Evolutionary conservation across 1,140 invertebrate genomes (phyloP), one percentile per base, ranked within the genome.

Genomic region (Leptopilina boulardi): DNA sequence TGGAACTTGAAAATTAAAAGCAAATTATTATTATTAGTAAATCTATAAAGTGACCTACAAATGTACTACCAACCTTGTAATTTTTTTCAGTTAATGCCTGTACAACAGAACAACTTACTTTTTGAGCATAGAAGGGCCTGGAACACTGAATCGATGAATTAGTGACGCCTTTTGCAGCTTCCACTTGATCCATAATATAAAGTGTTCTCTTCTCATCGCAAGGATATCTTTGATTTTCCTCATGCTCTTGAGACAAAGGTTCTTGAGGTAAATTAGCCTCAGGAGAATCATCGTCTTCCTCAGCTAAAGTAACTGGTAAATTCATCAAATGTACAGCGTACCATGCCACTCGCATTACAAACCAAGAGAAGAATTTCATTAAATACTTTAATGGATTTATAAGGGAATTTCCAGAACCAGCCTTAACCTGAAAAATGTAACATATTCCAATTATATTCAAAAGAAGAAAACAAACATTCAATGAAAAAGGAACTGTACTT

Each of bases 151-250:
- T 42, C 8, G 87, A 71, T 11, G 79, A 74, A 81, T 89, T 86
- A 0, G 83, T 85, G n/a, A 87, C 76, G 5, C 83, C 86, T 75
- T 80, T 76, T 15, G 82, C 51, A 8, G 88, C 86, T 10, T 86
- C 89, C 0, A 91, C 90, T 76, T 95, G 93, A 82, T 95, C 93
- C 79, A 96, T 88, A 23, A 95, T 93, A 83, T 94, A 96, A 2
- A 96, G 84, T 42, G 92, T 93, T 42, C 93, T 92, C 73, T 93
- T 91, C 82, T 93, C 93, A 83, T 96, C 95, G 85, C 95, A 96
- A 10, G 93, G 87, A 78, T 89, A 90, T 75, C 90, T 89, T 34
- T 85, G 82, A 41, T 82, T 80, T 13, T 88, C 87, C 51, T 85
- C 84, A 2, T 85, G 83, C 38, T 74, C 51, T 47, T 81, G 75